These are phyloP conservation scores for Hymenopus coronatus DNA, from an alignment of 2,888 invertebrate species.

Conservation along the genomic window DNA sequence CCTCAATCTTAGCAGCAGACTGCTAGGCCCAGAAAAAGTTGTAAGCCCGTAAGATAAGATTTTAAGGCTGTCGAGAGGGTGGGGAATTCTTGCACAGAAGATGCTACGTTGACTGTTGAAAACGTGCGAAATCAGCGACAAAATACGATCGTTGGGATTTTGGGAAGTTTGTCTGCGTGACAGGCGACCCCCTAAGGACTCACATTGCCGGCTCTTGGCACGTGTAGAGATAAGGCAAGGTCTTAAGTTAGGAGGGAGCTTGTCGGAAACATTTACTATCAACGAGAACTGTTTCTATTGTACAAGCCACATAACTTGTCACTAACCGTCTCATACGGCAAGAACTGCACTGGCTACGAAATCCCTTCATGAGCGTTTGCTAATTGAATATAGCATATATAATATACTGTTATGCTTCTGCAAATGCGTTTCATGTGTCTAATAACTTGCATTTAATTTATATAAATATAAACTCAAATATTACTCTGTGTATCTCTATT, in stretches of 20 bases:
- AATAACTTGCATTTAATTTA: too few relatives aligned
- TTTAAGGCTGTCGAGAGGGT: neutral
- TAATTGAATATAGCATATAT: too few relatives aligned
- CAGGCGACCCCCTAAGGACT: neutral
- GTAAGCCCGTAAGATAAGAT: neutral
- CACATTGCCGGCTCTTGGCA: neutral
- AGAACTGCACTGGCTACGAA: too few relatives aligned
- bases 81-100: neutral
- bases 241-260: neutral
- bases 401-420: too few relatives aligned
- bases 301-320: too few relatives aligned
- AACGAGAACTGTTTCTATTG: too few relatives aligned
- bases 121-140: neutral
- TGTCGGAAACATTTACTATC: too few relatives aligned
- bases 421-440: too few relatives aligned
- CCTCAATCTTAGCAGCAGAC: neutral
- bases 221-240: neutral
- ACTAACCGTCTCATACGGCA: too few relatives aligned
- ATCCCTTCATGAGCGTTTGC: too few relatives aligned
- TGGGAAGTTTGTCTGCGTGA: neutral
- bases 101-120: neutral
- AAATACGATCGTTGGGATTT: slow-evolving; percentile 3
- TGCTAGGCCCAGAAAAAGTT: neutral
- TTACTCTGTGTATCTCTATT: too few relatives aligned
- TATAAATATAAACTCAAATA: too few relatives aligned